Evolutionary conservation across 2,797 vertebrate genomes (phyloP).

Genomic region (Odontamblyopus rebecca): DNA sequence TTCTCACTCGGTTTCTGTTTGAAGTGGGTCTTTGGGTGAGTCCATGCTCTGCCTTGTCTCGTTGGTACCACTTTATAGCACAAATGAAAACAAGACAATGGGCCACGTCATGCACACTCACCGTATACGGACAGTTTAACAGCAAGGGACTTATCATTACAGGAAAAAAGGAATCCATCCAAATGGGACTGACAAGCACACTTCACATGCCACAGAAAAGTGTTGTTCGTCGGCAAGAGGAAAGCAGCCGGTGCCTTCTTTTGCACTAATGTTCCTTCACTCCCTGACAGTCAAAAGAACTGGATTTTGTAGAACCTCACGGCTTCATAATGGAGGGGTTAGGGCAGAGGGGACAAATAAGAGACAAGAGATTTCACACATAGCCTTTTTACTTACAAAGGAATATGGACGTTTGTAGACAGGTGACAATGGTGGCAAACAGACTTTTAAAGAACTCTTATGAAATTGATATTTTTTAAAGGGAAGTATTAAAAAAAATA

Average conservation of each 20-base stretch:
- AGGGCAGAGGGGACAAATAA: constrained; percentile 31
- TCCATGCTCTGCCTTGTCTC: constrained; percentile 69
- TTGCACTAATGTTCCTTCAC: constrained; percentile 63
- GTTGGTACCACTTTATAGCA: constrained; percentile 75
- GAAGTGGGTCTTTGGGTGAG: constrained; percentile 56
- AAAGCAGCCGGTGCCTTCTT: constrained; percentile 86
- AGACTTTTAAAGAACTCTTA: constrained; percentile 77
- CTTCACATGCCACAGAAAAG: constrained; percentile 42
- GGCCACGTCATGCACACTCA: constrained; percentile 62
- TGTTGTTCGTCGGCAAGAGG: constrained; percentile 69
- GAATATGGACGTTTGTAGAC: constrained; percentile 74
- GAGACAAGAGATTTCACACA: constrained; percentile 78
- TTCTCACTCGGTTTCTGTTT: constrained; percentile 45
- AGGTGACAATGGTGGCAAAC: constrained; percentile 47
- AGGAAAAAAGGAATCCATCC: constrained; percentile 34
- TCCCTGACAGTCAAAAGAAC: constrained; percentile 35
- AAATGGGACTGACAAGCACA: constrained; percentile 50
- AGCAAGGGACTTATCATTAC: constrained; percentile 53
- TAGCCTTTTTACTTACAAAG: constrained; percentile 82
- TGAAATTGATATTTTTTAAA: constrained; percentile 91
- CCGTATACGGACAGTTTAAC: constrained; percentile 57
- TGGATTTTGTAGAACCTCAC: constrained; percentile 36
- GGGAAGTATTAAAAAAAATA: constrained; percentile 56
- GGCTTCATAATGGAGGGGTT: constrained; percentile 34
- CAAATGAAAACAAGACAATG: constrained; percentile 67